A percentile compares a stretch with the other conserved stretches of the same genome.
phyloP scores from a whole-genome alignment of 2,113 vertebrate genomes.

The Sarotherodon lohbergeri region DNA sequence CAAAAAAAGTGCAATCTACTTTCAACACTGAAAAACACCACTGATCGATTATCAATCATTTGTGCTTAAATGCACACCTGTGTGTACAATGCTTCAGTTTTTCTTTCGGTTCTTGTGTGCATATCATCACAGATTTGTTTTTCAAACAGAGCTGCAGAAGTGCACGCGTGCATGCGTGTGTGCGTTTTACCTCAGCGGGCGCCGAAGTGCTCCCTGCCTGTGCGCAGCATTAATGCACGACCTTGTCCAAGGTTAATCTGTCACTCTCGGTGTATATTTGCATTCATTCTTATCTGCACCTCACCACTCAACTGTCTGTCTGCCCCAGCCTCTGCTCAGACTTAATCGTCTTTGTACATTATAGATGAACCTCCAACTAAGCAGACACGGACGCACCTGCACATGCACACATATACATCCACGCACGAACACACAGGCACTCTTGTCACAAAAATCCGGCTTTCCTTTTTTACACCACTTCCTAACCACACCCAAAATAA shows the following conservation, averaged over 20 bases:
- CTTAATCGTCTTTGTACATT: conserved; percentile 75
- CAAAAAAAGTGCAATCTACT: background rate
- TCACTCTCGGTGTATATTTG: conserved; percentile 75
- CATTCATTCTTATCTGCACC: conserved; percentile 76
- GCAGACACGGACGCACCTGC: background rate
- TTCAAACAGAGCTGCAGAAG: background rate
- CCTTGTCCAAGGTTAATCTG: conserved; percentile 80
- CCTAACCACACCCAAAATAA: background rate
- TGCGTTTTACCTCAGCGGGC: conserved; percentile 31
- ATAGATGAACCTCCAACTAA: conserved; percentile 65
- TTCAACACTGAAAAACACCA: background rate
- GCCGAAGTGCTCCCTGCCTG: conserved; percentile 28
- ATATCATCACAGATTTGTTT: background rate
- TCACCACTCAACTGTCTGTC: conserved; percentile 68
- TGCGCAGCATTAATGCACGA: conserved; percentile 55
- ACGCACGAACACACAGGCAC: background rate
- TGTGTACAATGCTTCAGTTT: background rate
- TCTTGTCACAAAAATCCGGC: background rate
- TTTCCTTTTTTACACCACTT: background rate
- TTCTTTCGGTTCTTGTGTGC: background rate
- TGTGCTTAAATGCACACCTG: background rate
- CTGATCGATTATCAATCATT: conserved; percentile 14
- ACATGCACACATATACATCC: background rate
- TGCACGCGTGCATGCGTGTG: background rate
- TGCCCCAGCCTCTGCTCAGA: conserved; percentile 55